Evolutionary conservation across 2,113 vertebrate species (phyloP), one percentile per base, ranked within the genome.

Genomic region (Hippoglossus stenolepis): DNA sequence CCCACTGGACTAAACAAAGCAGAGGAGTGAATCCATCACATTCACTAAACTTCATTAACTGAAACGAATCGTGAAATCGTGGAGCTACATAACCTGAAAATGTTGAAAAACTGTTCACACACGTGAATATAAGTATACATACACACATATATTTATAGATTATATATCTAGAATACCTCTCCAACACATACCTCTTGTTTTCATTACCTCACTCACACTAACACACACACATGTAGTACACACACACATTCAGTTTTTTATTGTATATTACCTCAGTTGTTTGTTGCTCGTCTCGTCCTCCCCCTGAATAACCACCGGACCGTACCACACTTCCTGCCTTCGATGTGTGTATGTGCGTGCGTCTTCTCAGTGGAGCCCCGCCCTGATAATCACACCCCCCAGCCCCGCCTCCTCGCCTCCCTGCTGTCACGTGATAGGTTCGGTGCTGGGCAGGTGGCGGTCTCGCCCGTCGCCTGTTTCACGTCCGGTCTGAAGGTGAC

Each of bases 151-250:
- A 63, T 14, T 14, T 63, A 40, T 40, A 58, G 57, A 40, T 23
- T 65, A 60, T 31, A 35, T 43, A 58, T 45, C 62, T 77, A 70
- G 75, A 78, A 78, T 88, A 87, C 79, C 81, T 90, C 81, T 79
- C 61, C 63, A 20, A 77, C 67, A 83, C 73, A 61, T 79, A 91
- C 88, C 89, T 90, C 62, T 65, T 82, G 31, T 74, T 73, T 60
- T 78, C 45, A 73, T 85, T 88, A 90, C 85, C 85, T 89, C 90
- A 67, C 71, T 54, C 67, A 64, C 77, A 72, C 51, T 35, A 49
- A 74, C 28, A 31, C 58, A 61, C 58, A 61, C 60, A 63, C 11
- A 49, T 17, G 18, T 12, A 51, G 14, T 4, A 49, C 38, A 71
- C 72, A 66, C 49, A 69, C 53, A 14, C 63, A 31, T 40, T 43